These are phyloP conservation scores for Hydropsyche betteni DNA, from an alignment of 2,888 invertebrate genomes.

Conservation along the genomic window DNA sequence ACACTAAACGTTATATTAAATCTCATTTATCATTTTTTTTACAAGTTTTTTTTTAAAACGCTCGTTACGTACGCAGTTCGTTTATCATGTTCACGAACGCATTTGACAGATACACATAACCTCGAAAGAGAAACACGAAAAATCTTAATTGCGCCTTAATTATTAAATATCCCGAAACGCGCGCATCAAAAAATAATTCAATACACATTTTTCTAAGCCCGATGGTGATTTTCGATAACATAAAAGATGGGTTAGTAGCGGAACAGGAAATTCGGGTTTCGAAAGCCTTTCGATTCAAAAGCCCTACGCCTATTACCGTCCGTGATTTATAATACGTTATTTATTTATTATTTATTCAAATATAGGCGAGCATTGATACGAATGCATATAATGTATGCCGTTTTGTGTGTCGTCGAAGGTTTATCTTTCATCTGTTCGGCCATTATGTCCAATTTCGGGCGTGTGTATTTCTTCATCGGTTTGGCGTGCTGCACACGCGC, in stretches of 20 bases:
- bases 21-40: too few relatives aligned
- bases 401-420: background rate
- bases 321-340: constrained; percentile 13
- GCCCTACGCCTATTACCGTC: constrained; percentile 2
- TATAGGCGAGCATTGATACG: background rate
- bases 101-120: too few relatives aligned
- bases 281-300: constrained; percentile 31
- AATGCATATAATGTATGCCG: too few relatives aligned
- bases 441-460: constrained; percentile 16
- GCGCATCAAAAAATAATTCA: too few relatives aligned
- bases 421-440: constrained; percentile 21
- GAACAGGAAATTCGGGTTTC: constrained; percentile 24
- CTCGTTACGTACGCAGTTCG: too few relatives aligned
- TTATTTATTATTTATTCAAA: constrained; percentile 14
- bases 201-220: too few relatives aligned
- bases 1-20: too few relatives aligned
- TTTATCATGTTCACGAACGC: too few relatives aligned
- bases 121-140: too few relatives aligned
- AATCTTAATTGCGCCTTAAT: too few relatives aligned
- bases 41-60: too few relatives aligned
- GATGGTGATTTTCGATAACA: constrained; percentile 9
- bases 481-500: background rate
- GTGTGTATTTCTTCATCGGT: constrained; percentile 3
- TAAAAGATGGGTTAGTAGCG: constrained; percentile 24
- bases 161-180: too few relatives aligned